These are phyloP conservation scores for Megalops cyprinoides DNA, from an alignment of 2,797 vertebrate genomes.

Conservation along the genomic window DNA sequence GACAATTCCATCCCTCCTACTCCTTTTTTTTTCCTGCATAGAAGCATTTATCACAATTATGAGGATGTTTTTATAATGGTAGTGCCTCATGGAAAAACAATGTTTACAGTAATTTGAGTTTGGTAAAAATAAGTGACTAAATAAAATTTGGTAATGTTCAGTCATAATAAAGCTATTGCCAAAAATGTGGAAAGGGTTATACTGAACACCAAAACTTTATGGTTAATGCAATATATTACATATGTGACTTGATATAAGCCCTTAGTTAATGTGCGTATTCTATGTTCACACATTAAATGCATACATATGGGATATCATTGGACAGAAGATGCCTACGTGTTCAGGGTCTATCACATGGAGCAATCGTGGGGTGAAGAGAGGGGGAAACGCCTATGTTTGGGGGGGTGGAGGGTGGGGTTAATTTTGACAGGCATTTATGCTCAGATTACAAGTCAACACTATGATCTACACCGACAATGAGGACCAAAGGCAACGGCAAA, in stretches of 20 bases:
- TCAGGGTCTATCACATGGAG: neutral
- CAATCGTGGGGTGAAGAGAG: neutral
- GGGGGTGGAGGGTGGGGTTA: neutral
- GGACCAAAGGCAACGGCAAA: slow-evolving; percentile 1
- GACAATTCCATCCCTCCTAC: slow-evolving; percentile 78
- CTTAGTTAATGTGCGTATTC: neutral
- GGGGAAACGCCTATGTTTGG: neutral
- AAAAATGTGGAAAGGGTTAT: neutral
- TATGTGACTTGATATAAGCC: neutral
- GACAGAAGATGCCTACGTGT: neutral
- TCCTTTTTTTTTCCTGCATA: slow-evolving; percentile 68
- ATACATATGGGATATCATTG: neutral
- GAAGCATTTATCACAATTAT: slow-evolving; percentile 81
- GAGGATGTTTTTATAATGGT: slow-evolving; percentile 73
- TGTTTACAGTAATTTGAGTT: too few relatives aligned
- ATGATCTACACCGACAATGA: neutral
- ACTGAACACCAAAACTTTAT: neutral
- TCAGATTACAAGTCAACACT: neutral
- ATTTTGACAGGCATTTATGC: neutral
- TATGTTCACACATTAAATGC: neutral
- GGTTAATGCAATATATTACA: neutral
- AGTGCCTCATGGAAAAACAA: slow-evolving; percentile 73
- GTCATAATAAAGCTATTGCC: too few relatives aligned
- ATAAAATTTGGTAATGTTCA: too few relatives aligned
- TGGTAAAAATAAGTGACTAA: neutral